Conservation (phyloP, 2,797 vertebrate species). For the Tragelaphus oryx region DNA sequence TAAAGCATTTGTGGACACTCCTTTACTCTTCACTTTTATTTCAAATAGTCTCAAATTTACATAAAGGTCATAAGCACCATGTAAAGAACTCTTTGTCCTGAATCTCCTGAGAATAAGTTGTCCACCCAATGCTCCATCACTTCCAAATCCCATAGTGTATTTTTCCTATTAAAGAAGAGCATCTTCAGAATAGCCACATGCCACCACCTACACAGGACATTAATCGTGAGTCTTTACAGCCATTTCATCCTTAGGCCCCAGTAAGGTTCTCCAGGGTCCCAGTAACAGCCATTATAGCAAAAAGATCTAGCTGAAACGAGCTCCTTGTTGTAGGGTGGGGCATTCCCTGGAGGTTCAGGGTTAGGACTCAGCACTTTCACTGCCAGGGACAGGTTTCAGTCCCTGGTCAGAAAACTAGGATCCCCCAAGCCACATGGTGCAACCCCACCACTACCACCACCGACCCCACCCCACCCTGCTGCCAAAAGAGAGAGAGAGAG, state of each 20-base stretch:
- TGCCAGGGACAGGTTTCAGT: not conserved
- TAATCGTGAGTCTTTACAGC: not conserved
- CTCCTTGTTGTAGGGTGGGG: not conserved
- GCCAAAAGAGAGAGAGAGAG: not conserved
- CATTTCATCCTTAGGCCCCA: not conserved
- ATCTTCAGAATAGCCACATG: not conserved
- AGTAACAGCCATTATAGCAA: not conserved
- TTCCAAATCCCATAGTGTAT: not conserved
- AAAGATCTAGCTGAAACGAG: not conserved
- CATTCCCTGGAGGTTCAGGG: not conserved
- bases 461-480: fast-evolving
- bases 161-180: not conserved
- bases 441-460: fast-evolving
- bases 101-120: not conserved
- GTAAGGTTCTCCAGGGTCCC: not conserved
- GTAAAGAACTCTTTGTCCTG: not conserved
- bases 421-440: not conserved
- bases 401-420: not conserved
- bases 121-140: not conserved
- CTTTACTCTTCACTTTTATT: not conserved
- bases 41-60: not conserved
- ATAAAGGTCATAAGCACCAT: not conserved
- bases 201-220: not conserved
- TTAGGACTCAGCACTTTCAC: not conserved
- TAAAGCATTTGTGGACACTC: not conserved